A percentile compares a stretch with the other conserved stretches of the same genome.
Conservation (phyloP, 2,797 vertebrate genomes). For the Petrocephalus sullivani region DNA sequence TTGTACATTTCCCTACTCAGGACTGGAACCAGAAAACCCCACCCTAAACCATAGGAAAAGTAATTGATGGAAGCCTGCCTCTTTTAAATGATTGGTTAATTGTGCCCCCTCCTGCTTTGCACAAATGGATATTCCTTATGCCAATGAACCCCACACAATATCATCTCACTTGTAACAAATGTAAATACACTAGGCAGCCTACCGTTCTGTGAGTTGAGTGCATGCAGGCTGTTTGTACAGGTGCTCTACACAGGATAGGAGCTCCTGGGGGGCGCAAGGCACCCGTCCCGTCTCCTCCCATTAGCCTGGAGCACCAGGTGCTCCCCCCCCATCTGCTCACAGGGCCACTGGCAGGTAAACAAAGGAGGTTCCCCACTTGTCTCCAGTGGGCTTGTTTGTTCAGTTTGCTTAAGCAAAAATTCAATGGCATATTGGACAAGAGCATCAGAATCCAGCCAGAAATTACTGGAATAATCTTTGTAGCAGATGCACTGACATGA, state of each 20-base stretch:
- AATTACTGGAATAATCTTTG: background rate
- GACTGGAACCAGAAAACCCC: background rate
- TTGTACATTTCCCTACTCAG: background rate
- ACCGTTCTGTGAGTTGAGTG: background rate
- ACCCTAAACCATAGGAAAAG: background rate
- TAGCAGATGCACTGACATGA: conserved; percentile 2
- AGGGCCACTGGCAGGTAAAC: background rate
- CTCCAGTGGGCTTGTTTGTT: background rate
- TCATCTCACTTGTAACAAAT: background rate
- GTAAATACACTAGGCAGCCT: background rate
- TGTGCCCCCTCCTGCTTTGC: background rate
- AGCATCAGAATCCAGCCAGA: background rate
- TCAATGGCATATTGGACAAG: background rate
- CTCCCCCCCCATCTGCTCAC: background rate
- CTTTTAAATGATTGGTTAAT: background rate
- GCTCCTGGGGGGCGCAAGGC: background rate
- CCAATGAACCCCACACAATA: background rate
- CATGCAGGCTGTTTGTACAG: background rate
- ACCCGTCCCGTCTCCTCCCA: background rate
- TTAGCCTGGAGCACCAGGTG: conserved; percentile 9
- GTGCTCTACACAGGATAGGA: background rate
- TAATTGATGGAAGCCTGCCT: background rate
- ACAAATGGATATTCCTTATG: background rate
- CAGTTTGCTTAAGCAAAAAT: background rate
- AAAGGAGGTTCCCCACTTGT: background rate